A percentile compares a stretch with the other conserved stretches of the same genome.
Evolutionary conservation across 37 sponge, comb jelly and placozoan genomes (phyloP).

Genomic region (Lycopodina hypogea): DNA sequence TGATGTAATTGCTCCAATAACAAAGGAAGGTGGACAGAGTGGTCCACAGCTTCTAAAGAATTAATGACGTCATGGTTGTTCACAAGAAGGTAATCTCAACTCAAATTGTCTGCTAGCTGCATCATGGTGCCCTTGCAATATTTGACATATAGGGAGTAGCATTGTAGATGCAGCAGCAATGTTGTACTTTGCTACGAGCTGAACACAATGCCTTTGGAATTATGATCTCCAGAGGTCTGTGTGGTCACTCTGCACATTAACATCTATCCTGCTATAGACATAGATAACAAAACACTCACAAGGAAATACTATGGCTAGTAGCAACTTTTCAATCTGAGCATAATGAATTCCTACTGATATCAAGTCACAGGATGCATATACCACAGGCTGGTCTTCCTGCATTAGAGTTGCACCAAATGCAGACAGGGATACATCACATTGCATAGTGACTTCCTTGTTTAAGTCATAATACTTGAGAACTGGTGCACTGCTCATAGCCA

Average conservation of each 20-base stretch:
- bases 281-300: slow-evolving; percentile 53
- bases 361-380: slow-evolving; percentile 40
- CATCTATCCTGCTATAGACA: slow-evolving; percentile 27
- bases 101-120: slow-evolving; percentile 49
- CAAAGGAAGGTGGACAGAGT: slow-evolving; percentile 15
- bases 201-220: slow-evolving; percentile 39
- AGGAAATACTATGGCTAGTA: slow-evolving; percentile 51
- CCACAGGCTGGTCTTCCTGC: slow-evolving; percentile 50
- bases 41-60: slow-evolving; percentile 14
- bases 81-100: slow-evolving; percentile 18
- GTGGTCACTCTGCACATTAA: slow-evolving; percentile 38
- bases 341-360: slow-evolving; percentile 24
- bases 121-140: slow-evolving; percentile 26
- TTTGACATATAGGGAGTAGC: slow-evolving; percentile 27
- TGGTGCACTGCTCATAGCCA: slow-evolving; percentile 26
- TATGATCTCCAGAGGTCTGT: slow-evolving; percentile 34
- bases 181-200: slow-evolving; percentile 44
- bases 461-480: slow-evolving; percentile 4
- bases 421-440: slow-evolving; percentile 13
- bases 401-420: slow-evolving; percentile 37
- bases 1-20: not conserved
- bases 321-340: slow-evolving; percentile 58
- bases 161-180: slow-evolving; percentile 50
- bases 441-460: slow-evolving; percentile 18
- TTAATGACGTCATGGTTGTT: slow-evolving; percentile 4